phyloP scores from a whole-genome alignment of 53 echinoderm and acorn worm genomes.

The Holothuria leucospilota region DNA sequence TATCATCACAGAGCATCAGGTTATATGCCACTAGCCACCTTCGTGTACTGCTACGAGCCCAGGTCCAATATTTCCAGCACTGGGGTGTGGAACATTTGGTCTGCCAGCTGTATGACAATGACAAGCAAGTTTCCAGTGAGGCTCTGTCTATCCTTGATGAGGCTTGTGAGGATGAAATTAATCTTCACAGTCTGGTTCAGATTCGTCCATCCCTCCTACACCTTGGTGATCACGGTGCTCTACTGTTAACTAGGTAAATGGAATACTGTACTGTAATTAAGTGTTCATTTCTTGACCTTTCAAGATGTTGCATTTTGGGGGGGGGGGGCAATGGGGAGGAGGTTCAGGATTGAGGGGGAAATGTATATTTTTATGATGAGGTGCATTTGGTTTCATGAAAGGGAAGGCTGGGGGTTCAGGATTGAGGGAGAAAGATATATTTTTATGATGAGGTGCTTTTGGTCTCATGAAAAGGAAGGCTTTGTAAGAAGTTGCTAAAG shows the following conservation, averaged over 20 bases:
- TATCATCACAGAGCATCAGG: slow-evolving; percentile 72
- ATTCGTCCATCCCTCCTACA: slow-evolving; percentile 92
- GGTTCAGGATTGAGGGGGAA: no score
- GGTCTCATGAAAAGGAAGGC: no score
- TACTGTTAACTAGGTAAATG: slow-evolving; percentile 85
- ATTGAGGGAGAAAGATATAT: no score
- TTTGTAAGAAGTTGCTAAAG: no score
- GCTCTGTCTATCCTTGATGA: slow-evolving; percentile 91
- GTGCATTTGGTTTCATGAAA: no score
- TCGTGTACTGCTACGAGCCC: slow-evolving; percentile 80
- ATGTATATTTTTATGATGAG: no score
- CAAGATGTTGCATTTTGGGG: no score
- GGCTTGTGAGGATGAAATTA: slow-evolving; percentile 94
- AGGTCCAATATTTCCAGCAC: slow-evolving; percentile 90
- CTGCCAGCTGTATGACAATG: slow-evolving; percentile 88
- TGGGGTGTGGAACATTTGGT: slow-evolving; percentile 93
- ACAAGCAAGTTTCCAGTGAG: slow-evolving; percentile 68
- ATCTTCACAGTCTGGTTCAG: slow-evolving; percentile 92
- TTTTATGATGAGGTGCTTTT: no score
- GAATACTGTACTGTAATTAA: not conserved
- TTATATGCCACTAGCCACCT: slow-evolving; percentile 90
- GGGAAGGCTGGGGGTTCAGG: no score
- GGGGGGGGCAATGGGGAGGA: no score
- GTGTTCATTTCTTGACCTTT: not conserved
- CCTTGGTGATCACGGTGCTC: slow-evolving; percentile 92